Conservation (phyloP, 2,113 vertebrate species). For the Thalassoma bifasciatum region DNA sequence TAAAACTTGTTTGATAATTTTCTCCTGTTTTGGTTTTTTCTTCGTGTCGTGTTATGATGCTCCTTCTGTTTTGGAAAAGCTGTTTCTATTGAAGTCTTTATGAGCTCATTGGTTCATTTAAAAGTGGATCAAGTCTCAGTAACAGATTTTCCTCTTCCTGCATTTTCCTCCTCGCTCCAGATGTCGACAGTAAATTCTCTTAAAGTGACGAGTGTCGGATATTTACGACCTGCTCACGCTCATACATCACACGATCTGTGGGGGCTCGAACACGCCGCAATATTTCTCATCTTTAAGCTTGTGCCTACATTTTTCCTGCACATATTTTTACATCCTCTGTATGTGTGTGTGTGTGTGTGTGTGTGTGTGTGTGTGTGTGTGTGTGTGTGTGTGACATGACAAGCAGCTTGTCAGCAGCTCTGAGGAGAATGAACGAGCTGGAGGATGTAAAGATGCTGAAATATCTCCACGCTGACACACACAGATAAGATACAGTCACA, state of each 20-base stretch:
- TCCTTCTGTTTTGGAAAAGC: too few species aligned
- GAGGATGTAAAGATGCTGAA: slow-evolving; percentile 33
- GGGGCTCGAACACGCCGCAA: not conserved
- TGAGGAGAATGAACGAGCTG: slow-evolving; percentile 24
- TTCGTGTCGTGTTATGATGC: too few species aligned
- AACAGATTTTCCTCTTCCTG: not conserved
- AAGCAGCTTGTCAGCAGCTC: slow-evolving; percentile 6
- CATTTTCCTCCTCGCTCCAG: slow-evolving; percentile 38
- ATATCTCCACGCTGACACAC: slow-evolving; percentile 36
- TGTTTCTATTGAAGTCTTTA: not conserved
- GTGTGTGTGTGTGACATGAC: not conserved
- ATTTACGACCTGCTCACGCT: slow-evolving; percentile 50
- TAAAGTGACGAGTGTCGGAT: slow-evolving; percentile 28
- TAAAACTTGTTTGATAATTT: too few species aligned
- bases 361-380: not conserved
- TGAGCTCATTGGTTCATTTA: not conserved
- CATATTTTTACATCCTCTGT: not conserved
- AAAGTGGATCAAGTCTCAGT: not conserved
- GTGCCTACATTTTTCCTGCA: not conserved
- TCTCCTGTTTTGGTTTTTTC: too few species aligned
- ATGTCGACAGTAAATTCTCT: slow-evolving; percentile 41
- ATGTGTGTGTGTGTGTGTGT: too few species aligned
- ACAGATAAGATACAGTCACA: slow-evolving; percentile 13
- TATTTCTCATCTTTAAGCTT: not conserved
- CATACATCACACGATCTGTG: slow-evolving; percentile 39